Evolutionary conservation across 2,113 vertebrate species (phyloP), one percentile per base, ranked within the genome.

Genomic region (Larimichthys crocea): DNA sequence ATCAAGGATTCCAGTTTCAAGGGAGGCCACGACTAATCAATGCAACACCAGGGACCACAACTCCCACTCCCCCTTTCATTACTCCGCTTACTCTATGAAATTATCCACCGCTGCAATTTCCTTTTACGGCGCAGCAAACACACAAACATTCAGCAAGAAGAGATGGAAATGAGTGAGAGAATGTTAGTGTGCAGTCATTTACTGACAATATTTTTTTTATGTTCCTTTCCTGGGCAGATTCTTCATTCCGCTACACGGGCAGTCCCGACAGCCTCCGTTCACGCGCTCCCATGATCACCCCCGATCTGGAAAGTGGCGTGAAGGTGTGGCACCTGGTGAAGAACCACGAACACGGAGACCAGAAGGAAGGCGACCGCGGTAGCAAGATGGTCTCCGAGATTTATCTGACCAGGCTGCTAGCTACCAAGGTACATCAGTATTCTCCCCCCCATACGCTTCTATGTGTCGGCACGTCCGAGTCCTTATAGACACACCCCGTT

Each of bases 381-480:
- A 99, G 98, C 89, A 99, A 99, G 95, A 99, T 99, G 98, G 98
- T 99, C 35, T 99, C 98, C 0, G 98, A 99, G 94, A 99, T 99
- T 94, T 99, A 99, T 92, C 94, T 99, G 91, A 99, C 98, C 63
- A 94, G 98, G 76, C 96, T 99, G 0, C 92, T 99, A 5, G 98
- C 98, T 24, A 99, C 98, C 2, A 99, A 99, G 97, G 98, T 99
- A 96, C 10, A 0, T 15, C 44, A 26, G 6, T n/a, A 0, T 35
- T 17, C 15, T 59, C 44, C 7, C 6, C 31, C 26, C 26, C 20
- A 19, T 3, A n/a, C 24, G 2, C 6, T 19, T 66, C 10, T 46
- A 10, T 17, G 19, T 56, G 8, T 76, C n/a, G 52, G 0, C 46
- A n/a, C 1, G 0, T 26, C 6, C 35, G 29, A 29, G 14, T 60